These are phyloP conservation scores for Ylistrum balloti DNA, from an alignment of 1,140 invertebrate species.

Conservation along the genomic window DNA sequence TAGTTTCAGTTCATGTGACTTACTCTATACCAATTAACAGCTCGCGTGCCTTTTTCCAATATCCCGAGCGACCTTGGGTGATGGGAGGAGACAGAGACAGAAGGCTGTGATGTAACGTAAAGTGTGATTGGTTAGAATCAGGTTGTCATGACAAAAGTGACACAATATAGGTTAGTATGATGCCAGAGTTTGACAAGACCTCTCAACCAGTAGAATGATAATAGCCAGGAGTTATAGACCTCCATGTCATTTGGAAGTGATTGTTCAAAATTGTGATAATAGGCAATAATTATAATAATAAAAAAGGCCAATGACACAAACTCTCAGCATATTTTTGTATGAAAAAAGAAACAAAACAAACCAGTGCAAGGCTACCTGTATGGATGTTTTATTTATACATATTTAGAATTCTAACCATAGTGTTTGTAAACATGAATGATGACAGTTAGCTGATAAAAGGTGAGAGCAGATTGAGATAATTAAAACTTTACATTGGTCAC, in stretches of 20 bases:
- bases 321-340: too few relatives aligned
- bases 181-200: not conserved
- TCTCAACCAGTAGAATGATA: not conserved
- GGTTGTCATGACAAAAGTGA: constrained; percentile 29
- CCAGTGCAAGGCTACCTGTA: too few relatives aligned
- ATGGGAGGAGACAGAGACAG: constrained; percentile 25
- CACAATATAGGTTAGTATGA: not conserved
- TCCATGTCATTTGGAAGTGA: too few relatives aligned
- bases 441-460: not conserved
- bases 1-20: too few relatives aligned
- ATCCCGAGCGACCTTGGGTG: constrained; percentile 15
- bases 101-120: constrained; percentile 38
- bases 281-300: too few relatives aligned
- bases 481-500: not conserved
- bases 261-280: too few relatives aligned
- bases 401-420: not conserved
- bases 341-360: too few relatives aligned
- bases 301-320: too few relatives aligned
- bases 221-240: too few relatives aligned
- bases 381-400: not conserved
- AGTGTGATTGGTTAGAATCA: constrained; percentile 39
- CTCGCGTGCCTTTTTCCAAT: constrained; percentile 37
- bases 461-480: constrained; percentile 14
- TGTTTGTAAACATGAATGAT: not conserved
- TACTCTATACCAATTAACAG: constrained; percentile 34